These are phyloP conservation scores for Chaetorhynchus papuensis DNA, from an alignment of 2,113 vertebrate genomes.

Conservation along the genomic window DNA sequence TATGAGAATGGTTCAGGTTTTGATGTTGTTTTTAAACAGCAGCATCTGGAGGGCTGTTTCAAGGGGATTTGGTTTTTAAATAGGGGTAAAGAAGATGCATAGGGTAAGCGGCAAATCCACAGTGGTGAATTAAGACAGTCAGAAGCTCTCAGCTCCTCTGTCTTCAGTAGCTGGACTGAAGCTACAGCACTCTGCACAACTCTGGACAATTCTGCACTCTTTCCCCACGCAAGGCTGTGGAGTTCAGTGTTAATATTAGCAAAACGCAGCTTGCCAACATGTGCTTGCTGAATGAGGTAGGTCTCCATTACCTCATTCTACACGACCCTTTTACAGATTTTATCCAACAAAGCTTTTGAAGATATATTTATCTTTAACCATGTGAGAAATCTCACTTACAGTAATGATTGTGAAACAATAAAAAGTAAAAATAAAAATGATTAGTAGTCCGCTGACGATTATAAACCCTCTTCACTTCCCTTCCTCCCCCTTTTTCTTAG, in stretches of 20 bases:
- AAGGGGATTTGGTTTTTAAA: not conserved
- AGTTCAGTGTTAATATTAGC: not conserved
- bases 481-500: not conserved
- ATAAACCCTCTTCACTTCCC: not conserved
- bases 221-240: not conserved
- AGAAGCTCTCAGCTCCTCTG: not conserved
- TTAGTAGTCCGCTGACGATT: not conserved
- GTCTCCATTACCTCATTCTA: constrained; percentile 50
- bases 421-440: constrained; percentile 48
- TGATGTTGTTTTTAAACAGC: not conserved
- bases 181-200: not conserved
- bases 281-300: constrained; percentile 30
- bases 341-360: constrained; percentile 30
- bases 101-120: not conserved
- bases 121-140: not conserved
- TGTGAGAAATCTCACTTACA: constrained; percentile 28
- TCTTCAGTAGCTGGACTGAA: not conserved
- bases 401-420: constrained; percentile 36
- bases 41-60: not conserved
- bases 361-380: constrained; percentile 39
- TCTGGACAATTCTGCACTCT: not conserved
- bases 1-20: not conserved
- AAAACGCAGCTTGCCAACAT: not conserved
- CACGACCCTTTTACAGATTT: not conserved
- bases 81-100: not conserved